These are phyloP conservation scores for Ooceraea biroi DNA, from an alignment of 1,140 invertebrate genomes.

Conservation along the genomic window DNA sequence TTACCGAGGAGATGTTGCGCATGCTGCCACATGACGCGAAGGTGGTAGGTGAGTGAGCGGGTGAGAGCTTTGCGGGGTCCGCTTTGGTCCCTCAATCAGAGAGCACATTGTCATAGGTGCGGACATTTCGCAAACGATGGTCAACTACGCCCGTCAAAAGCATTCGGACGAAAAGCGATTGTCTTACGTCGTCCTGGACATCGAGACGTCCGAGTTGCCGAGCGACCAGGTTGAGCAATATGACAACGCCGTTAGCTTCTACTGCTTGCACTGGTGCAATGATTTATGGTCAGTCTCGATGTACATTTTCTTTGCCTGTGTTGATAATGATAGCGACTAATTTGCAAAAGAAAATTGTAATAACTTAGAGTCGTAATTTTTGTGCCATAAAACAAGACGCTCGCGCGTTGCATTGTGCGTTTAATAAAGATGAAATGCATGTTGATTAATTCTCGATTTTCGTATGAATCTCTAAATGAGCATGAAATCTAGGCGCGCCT, in stretches of 20 bases:
- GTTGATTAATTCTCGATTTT: background rate
- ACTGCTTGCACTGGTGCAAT: conserved; percentile 93
- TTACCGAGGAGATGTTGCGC: conserved; percentile 90
- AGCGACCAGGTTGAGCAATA: conserved; percentile 87
- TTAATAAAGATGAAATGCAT: background rate
- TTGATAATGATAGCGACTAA: no score
- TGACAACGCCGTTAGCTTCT: conserved; percentile 92
- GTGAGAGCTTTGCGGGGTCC: background rate
- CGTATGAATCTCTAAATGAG: background rate
- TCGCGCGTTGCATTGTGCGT: background rate
- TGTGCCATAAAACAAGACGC: background rate
- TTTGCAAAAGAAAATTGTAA: background rate
- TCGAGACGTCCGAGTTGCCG: conserved; percentile 86
- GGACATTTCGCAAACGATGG: conserved; percentile 91
- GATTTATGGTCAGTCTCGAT: conserved; percentile 88
- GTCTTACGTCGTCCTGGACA: conserved; percentile 89
- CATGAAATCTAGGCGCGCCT: conserved; percentile 85
- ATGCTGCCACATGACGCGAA: conserved; percentile 86
- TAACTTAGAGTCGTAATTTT: no score
- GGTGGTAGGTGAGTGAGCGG: conserved; percentile 78
- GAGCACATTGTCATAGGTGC: conserved; percentile 84
- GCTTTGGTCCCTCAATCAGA: background rate
- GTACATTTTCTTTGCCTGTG: background rate
- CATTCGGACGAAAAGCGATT: conserved; percentile 85
- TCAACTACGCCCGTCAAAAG: conserved; percentile 88